Base-by-base conservation (phyloP, 2,113 vertebrate species). In the Ondatra zibethicus region DNA sequence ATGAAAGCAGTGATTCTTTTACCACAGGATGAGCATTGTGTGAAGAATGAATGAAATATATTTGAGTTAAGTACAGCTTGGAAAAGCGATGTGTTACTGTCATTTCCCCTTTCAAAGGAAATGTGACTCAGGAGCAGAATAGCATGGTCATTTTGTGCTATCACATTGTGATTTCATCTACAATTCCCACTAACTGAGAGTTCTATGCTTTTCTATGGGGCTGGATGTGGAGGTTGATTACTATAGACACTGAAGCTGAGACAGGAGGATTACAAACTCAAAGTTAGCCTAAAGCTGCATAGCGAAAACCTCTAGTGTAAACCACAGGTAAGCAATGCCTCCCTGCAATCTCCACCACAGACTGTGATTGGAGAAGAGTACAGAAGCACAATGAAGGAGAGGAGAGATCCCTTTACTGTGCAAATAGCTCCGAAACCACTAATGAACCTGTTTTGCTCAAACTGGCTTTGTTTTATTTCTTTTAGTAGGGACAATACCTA, bases 51-150 rank as follows among this genome's bases (percentile, higher is more conserved):
- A 45, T 61, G 10, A 36, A 82, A 76, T 88, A 90, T 47, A 75
- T 36, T 65, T 61, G 73, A 93, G 88, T 36, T 45, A 36, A 68
- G 10, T n/a, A 6, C 3, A 65, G 3, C 2, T 8, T 92, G 19
- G 17, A 7, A 78, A 66, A 90, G 17, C 10, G n/a, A 42, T 50
- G 6, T 23, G 10, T 33, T 66, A 72, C 31, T 77, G 47, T 66
- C 7, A 82, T 61, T 90, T 80, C 19, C 93, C 33, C 25, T 89
- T 92, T 85, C 63, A 63, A 80, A 90, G 39, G 47, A 92, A 84
- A 82, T 77, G 42, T 31, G 11, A 1, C 33, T 27, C 3, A 17
- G 25, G 7, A 23, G 50, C 68, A 92, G 75, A 92, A 45, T 33
- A 33, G 91, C 86, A 88, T 31, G 5, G 4, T 58, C 8, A 47